A percentile compares a stretch with the other conserved stretches of the same genome.
These are phyloP conservation scores for Lampris megalopsis DNA, from an alignment of 2,113 vertebrate species.

Conservation along the genomic window DNA sequence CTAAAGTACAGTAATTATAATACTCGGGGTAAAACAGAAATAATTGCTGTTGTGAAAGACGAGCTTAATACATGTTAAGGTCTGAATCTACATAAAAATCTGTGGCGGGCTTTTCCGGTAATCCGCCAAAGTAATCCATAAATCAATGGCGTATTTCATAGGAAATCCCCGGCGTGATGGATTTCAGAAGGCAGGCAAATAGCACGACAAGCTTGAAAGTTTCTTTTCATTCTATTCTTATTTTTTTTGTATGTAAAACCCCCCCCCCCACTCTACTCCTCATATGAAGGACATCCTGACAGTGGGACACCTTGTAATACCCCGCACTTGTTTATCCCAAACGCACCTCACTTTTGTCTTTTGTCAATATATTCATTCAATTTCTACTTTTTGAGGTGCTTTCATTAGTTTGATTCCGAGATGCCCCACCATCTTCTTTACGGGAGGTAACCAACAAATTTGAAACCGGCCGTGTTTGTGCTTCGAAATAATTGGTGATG, in stretches of 20 bases:
- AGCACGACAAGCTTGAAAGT: not conserved
- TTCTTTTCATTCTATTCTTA: not conserved
- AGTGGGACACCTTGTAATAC: slow-evolving; percentile 49
- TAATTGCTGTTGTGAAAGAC: not conserved
- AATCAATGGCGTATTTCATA: not conserved
- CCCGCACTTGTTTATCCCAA: slow-evolving; percentile 64
- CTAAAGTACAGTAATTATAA: not conserved
- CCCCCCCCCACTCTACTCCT: not conserved
- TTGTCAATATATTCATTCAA: slow-evolving; percentile 80
- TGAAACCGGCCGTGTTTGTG: slow-evolving; percentile 75
- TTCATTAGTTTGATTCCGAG: slow-evolving; percentile 80
- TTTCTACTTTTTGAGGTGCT: slow-evolving; percentile 78
- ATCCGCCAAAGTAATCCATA: not conserved
- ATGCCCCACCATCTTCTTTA: slow-evolving; percentile 78
- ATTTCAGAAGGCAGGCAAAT: not conserved
- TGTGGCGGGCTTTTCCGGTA: not conserved
- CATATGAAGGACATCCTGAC: slow-evolving; percentile 48
- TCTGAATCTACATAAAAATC: not conserved
- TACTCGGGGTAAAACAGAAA: not conserved
- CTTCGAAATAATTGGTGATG: slow-evolving; percentile 82
- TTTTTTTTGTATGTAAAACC: not conserved
- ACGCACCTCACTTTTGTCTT: slow-evolving; percentile 55
- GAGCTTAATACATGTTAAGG: not conserved
- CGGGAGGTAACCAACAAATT: slow-evolving; percentile 79
- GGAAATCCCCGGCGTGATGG: not conserved